Evolutionary conservation across 2,888 invertebrate species (phyloP), one percentile per base, ranked within the genome.

Genomic region (Leptinotarsa juncta): DNA sequence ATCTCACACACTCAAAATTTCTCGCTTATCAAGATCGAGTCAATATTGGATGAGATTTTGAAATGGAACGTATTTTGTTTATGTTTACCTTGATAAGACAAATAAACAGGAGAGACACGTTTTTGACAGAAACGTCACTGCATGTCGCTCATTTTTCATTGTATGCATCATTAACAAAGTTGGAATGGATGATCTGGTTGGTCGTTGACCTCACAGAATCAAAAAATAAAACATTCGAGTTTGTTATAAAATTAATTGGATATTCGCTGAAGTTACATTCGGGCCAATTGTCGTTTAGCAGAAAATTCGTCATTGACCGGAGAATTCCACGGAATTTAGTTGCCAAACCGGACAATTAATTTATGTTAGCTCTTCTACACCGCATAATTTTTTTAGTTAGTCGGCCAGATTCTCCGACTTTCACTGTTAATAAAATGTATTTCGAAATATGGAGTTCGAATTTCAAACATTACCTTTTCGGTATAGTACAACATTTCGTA

Each of bases 21-120:
- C 32, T 57, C 32, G 26, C 26, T 53, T 67, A 67, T 67, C 67
- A 26, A 42, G 51, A 49, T 23, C n/a, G 26, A 67, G 57, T 69
- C 26, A 69, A 69, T 69, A 69, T 69, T 69, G 57, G 50, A 26
- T 1, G n/a, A 62, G 42, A 62, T 62, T 62, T 62, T 32, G 23
- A 15, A 32, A 62, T 42, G 32, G 42, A 62, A 42, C 15, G 32
- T 10, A 15, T 10, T 15, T 42, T 42, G 62, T 62, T 62, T 62
- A 62, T 62, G 62, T 62, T 62, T 62, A 62, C 10, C 32, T 32
- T 62, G 62, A 62, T 62, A 62, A 62, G 32, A n/a, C 62, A 62
- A 62, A 62, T 62, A 62, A 62, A 26, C 18, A 62, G 16, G n/a
- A 62, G 4, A 32, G 10, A 42, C 20, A 60, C 20, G 23, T 23